A percentile compares a stretch with the other conserved stretches of the same genome.
Evolutionary conservation across 2,888 invertebrate genomes (phyloP).

Genomic region (Agrotis exclamationis): DNA sequence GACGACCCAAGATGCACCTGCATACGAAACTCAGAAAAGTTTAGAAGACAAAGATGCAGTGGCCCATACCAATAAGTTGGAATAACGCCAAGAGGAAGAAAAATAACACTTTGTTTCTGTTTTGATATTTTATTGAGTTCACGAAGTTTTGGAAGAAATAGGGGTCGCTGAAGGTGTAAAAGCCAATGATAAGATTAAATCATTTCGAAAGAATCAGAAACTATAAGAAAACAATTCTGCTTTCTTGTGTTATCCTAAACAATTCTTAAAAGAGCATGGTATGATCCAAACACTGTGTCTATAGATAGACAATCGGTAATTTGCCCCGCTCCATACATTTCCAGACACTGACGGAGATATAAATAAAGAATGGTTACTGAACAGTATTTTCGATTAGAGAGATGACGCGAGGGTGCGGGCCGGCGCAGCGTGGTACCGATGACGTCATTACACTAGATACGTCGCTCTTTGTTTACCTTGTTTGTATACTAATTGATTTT

Average conservation of each 20-base stretch:
- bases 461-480: conserved; percentile 55
- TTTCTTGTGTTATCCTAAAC: conserved; percentile 3
- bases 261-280: conserved; percentile 44
- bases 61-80: conserved; percentile 46
- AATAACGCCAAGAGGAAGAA: conserved; percentile 36
- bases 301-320: conserved; percentile 70
- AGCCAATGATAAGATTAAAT: not conserved
- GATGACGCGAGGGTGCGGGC: conserved; percentile 73
- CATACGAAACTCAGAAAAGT: conserved; percentile 26
- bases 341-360: conserved; percentile 72
- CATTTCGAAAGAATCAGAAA: not conserved
- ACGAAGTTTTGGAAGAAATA: conserved; percentile 26
- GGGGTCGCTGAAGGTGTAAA: not conserved
- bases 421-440: conserved; percentile 66
- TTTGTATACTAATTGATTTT: conserved; percentile 61
- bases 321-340: conserved; percentile 68
- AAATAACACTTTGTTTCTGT: conserved; percentile 36
- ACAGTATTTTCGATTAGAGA: conserved; percentile 76
- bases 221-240: not conserved
- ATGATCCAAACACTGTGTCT: conserved; percentile 57
- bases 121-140: conserved; percentile 28
- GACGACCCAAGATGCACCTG: conserved; percentile 30
- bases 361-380: conserved; percentile 75
- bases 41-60: conserved; percentile 41
- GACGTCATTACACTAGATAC: conserved; percentile 71